A percentile compares a stretch with the other conserved stretches of the same genome.
Conservation (phyloP, 2,113 vertebrate species). For the Melospiza melodia region DNA sequence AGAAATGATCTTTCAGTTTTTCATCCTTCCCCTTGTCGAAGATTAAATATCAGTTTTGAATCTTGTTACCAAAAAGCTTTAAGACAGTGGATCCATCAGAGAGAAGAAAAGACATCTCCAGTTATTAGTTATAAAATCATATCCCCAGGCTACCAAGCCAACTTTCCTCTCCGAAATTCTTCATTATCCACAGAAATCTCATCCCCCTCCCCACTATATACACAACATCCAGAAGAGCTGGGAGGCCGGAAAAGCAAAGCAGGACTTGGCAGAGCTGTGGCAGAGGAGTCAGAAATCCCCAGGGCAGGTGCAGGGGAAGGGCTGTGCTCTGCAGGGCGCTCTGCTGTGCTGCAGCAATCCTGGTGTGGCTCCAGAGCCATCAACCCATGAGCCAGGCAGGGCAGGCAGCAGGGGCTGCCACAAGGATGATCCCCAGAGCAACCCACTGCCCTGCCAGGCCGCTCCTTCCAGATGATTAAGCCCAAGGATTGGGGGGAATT, state of each 20-base stretch:
- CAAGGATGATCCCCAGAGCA: not conserved
- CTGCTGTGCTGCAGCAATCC: not conserved
- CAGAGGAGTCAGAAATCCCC: not conserved
- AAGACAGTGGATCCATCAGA: not conserved
- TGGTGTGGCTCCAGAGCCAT: rapidly evolving
- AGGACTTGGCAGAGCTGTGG: not conserved
- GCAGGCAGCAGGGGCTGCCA: not conserved
- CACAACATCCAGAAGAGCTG: not conserved
- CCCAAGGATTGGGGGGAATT: not conserved
- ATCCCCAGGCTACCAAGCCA: not conserved
- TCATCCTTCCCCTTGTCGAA: not conserved
- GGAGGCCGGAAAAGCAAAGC: rapidly evolving
- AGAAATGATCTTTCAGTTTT: not conserved
- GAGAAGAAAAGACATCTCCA: not conserved
- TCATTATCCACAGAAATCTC: not conserved
- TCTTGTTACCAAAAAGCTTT: not conserved
- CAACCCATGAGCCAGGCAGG: not conserved
- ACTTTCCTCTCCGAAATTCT: not conserved
- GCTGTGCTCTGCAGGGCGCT: not conserved
- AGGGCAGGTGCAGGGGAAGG: not conserved
- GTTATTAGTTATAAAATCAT: not conserved
- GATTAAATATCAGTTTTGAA: not conserved
- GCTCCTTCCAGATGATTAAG: not conserved
- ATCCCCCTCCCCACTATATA: not conserved
- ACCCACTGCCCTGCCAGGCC: not conserved